phyloP scores from a whole-genome alignment of 2,888 invertebrate genomes.

The Germaria angustata region DNA sequence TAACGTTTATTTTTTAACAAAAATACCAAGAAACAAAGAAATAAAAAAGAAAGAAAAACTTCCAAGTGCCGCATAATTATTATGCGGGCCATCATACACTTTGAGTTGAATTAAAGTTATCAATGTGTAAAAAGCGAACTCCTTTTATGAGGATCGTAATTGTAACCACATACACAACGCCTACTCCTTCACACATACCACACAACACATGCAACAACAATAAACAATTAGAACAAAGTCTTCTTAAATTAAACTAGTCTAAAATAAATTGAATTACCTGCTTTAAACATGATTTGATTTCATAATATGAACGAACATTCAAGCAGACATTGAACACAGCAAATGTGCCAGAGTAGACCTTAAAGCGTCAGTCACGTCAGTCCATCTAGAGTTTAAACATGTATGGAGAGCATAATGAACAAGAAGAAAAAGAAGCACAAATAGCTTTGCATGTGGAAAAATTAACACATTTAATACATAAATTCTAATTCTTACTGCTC shows the following conservation, averaged over 20 bases:
- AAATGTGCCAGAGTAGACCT: constrained; percentile 48
- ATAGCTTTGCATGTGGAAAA: constrained; percentile 57
- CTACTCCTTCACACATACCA: constrained; percentile 29
- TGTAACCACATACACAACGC: constrained; percentile 12
- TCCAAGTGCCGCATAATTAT: constrained; percentile 48
- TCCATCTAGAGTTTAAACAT: constrained; percentile 22
- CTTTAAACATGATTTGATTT: constrained; percentile 66
- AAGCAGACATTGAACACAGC: not conserved
- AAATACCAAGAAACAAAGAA: not conserved
- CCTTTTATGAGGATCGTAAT: constrained; percentile 27
- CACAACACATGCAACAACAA: constrained; percentile 24
- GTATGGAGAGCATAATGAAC: constrained; percentile 21
- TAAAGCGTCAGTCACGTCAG: constrained; percentile 64
- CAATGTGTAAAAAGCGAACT: constrained; percentile 20
- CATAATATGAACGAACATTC: constrained; percentile 37
- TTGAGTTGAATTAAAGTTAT: constrained; percentile 38
- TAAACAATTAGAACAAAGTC: constrained; percentile 62
- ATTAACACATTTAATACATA: constrained; percentile 64
- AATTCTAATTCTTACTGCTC: constrained; percentile 24
- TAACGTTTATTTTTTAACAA: constrained; percentile 12
- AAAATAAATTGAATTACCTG: constrained; percentile 66
- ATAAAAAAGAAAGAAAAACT: not conserved
- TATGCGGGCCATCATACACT: constrained; percentile 43
- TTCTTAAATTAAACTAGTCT: constrained; percentile 61
- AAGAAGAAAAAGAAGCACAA: not conserved